phyloP scores from a whole-genome alignment of 2,113 vertebrate species.

The Ascaphus truei region DNA sequence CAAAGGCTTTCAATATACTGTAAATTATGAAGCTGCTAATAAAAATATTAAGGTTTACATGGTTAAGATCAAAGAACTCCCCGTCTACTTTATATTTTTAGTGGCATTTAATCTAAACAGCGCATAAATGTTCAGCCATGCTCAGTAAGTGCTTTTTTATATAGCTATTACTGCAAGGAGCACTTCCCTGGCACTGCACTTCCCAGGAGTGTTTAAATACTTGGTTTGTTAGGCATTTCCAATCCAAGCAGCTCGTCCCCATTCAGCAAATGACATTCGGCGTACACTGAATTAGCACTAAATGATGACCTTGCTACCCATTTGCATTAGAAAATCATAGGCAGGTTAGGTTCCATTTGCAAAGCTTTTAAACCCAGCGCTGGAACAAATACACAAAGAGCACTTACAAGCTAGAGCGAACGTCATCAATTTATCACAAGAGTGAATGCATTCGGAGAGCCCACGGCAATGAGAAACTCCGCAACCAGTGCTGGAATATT shows the following conservation, averaged over 20 bases:
- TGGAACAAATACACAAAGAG: neutral
- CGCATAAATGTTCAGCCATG: constrained; percentile 8
- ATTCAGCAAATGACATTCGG: constrained; percentile 20
- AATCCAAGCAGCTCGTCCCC: constrained; percentile 2
- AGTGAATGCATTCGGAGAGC: no score
- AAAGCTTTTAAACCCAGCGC: neutral
- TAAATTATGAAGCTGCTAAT: constrained; percentile 12
- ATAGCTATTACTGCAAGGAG: neutral
- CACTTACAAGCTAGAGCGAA: no score
- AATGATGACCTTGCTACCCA: constrained; percentile 22
- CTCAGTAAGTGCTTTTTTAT: constrained; percentile 25
- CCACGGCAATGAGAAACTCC: no score
- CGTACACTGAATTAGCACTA: constrained; percentile 7
- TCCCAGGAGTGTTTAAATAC: constrained; percentile 22
- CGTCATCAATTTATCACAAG: no score
- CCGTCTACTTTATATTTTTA: constrained; percentile 6
- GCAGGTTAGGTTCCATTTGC: constrained; percentile 12
- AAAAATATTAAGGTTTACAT: constrained; percentile 12
- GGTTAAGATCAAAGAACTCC: neutral
- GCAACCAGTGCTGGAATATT: no score
- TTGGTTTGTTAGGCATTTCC: constrained; percentile 8
- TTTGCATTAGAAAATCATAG: constrained; percentile 8
- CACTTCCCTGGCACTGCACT: constrained; percentile 20
- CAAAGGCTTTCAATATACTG: constrained; percentile 1
- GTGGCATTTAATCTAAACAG: constrained; percentile 6